Base-by-base conservation (phyloP, 1,140 invertebrate species). In the Trypoxylus dichotomus region DNA sequence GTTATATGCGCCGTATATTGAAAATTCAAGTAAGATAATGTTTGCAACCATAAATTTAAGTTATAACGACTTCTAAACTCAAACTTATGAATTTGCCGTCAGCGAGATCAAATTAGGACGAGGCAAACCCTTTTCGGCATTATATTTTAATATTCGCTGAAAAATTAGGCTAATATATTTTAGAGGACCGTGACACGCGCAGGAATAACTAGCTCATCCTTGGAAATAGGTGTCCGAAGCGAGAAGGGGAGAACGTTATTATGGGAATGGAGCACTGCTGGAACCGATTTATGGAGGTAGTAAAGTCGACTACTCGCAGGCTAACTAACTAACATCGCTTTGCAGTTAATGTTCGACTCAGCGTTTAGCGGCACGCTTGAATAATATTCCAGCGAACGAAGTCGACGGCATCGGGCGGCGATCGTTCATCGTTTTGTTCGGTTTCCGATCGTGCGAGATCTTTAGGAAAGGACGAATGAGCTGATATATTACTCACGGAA, bases 311-410 rank as follows among this genome's bases (percentile, higher is more conserved):
- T 54, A n/a, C 47, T 54, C 1, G 47, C 47, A n/a, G 19, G 19
- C 47, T 54, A 54, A 54, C 47, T 54, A 54, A 54, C 47, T 54
- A 54, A 54, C 47, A 54, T 54, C 47, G 47, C 19, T 54, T 54
- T 54, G 13, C 15, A n/a, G 47, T 54, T 54, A 54, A 54, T 54
- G 47, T 54, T 54, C 47, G 47, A 54, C 13, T 54, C 47, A 54
- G 47, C 47, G 47, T 54, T 54, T 54, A 54, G 47, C 47, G n/a
- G 47, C 47, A 54, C 47, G 47, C 47, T 54, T 54, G 47, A 54
- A 54, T 54, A 54, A 54, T 54, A 54, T 54, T n/a, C 13, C 47
- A n/a, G 13, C 19, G 47, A 54, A 54, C 47, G 19, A n/a, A 54
- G 47, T n/a, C 13, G 47, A 19, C 19, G 47, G 47, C 15, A 54